Percentiles rank a stretch among this genome's conserved stretches.
These are phyloP conservation scores for Tapirus indicus DNA, from an alignment of 2,797 vertebrate species.

Conservation along the genomic window DNA sequence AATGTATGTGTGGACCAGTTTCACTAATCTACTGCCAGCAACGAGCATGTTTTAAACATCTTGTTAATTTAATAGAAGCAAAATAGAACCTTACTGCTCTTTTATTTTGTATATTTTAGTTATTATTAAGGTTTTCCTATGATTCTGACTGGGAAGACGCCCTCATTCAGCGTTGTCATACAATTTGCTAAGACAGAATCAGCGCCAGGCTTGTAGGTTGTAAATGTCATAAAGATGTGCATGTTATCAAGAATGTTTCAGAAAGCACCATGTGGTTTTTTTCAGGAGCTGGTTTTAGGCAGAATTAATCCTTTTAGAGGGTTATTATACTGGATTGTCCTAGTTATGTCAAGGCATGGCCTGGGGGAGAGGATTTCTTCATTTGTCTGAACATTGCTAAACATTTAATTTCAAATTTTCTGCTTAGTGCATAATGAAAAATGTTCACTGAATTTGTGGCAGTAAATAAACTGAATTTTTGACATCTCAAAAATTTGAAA, in stretches of 20 bases:
- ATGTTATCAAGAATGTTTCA: constrained; percentile 66
- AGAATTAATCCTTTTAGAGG: constrained; percentile 85
- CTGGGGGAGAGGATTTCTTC: constrained; percentile 82
- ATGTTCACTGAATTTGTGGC: constrained; percentile 72
- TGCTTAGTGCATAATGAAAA: constrained; percentile 82
- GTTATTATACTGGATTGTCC: constrained; percentile 80
- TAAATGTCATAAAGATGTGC: constrained; percentile 46
- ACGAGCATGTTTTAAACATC: not conserved
- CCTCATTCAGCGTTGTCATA: not conserved
- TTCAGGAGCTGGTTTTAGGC: constrained; percentile 74
- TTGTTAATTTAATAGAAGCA: not conserved
- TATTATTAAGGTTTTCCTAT: not conserved
- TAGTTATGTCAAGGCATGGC: constrained; percentile 82
- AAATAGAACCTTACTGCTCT: not conserved
- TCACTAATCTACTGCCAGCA: not conserved
- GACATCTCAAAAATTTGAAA: constrained; percentile 71
- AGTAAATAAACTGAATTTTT: constrained; percentile 79
- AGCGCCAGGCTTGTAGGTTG: not conserved
- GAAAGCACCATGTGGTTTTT: constrained; percentile 79
- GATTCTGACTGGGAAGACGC: not conserved
- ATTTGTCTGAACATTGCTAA: constrained; percentile 81
- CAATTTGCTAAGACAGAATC: not conserved
- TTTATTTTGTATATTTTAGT: not conserved
- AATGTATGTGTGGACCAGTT: not conserved
- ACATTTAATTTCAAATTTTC: constrained; percentile 84